phyloP scores from a whole-genome alignment of 2,113 vertebrate genomes.

The Anoplopoma fimbria region DNA sequence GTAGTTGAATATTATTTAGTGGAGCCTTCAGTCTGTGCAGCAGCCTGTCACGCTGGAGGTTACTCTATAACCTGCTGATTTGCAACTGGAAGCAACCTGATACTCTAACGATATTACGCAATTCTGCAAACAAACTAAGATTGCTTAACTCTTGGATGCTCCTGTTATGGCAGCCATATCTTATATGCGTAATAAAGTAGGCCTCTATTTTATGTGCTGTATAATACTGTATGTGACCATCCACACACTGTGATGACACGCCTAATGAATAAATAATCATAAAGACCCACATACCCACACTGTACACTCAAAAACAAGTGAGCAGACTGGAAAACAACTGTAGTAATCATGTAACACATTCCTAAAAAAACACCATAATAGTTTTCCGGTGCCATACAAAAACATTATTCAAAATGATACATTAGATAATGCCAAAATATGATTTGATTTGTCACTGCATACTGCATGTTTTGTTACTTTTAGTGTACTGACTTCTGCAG shows the following conservation, averaged over 20 bases:
- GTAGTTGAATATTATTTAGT: constrained; percentile 30
- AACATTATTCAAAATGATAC: not conserved
- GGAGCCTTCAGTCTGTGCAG: constrained; percentile 33
- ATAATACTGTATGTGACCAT: constrained; percentile 32
- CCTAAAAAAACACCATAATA: not conserved
- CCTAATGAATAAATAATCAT: constrained; percentile 70
- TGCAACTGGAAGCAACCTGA: constrained; percentile 28
- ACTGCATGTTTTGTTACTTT: not conserved
- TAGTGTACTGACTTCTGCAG: not conserved
- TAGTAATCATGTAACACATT: constrained; percentile 8
- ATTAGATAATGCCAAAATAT: not conserved
- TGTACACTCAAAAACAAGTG: constrained; percentile 51
- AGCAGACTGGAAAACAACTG: constrained; percentile 31
- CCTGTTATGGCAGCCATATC: constrained; percentile 33
- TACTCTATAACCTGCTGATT: constrained; percentile 48
- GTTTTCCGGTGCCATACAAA: not conserved
- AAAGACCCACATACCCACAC: constrained; percentile 46
- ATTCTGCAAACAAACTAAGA: constrained; percentile 22
- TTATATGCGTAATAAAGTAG: constrained; percentile 22
- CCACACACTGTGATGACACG: constrained; percentile 57
- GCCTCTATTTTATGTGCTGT: constrained; percentile 4
- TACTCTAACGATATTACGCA: constrained; percentile 25
- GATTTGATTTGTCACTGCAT: not conserved
- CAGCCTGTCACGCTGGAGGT: constrained; percentile 20
- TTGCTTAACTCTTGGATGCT: constrained; percentile 33